phyloP scores from a whole-genome alignment of 2,888 invertebrate species.

The Molorchus minor region DNA sequence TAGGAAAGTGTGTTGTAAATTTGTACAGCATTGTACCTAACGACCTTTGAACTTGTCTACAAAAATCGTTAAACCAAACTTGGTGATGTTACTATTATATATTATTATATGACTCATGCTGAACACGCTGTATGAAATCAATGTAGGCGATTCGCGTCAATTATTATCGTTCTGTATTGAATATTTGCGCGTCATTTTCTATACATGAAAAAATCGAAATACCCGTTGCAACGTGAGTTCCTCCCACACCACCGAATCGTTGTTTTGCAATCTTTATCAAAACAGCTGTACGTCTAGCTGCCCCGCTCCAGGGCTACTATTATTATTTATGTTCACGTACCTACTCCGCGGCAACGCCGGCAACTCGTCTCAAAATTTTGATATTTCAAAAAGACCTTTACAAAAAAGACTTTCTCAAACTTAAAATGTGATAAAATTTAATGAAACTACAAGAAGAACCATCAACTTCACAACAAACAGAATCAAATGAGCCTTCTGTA shows the following conservation, averaged over 20 bases:
- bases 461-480: too few species aligned
- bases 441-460: too few species aligned
- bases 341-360: neutral
- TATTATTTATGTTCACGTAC: too few species aligned
- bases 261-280: slow-evolving; percentile 24
- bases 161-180: slow-evolving; percentile 33
- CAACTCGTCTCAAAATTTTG: neutral
- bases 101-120: neutral
- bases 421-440: too few species aligned
- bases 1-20: too few species aligned
- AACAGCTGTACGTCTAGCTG: slow-evolving; percentile 26
- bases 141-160: slow-evolving; percentile 2
- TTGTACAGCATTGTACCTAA: too few species aligned
- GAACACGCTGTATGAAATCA: neutral
- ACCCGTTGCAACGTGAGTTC: slow-evolving; percentile 29
- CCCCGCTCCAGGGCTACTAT: slow-evolving; percentile 22
- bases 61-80: neutral
- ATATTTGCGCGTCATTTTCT: slow-evolving; percentile 13
- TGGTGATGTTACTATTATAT: neutral
- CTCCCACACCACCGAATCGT: slow-evolving; percentile 34
- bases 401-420: too few species aligned
- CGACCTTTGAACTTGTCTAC: too few species aligned
- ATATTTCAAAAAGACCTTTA: too few species aligned
- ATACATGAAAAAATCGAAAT: slow-evolving; percentile 24
- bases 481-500: too few species aligned